Evolutionary conservation across 2,797 vertebrate species (phyloP).

Genomic region (Aratinga solstitialis): DNA sequence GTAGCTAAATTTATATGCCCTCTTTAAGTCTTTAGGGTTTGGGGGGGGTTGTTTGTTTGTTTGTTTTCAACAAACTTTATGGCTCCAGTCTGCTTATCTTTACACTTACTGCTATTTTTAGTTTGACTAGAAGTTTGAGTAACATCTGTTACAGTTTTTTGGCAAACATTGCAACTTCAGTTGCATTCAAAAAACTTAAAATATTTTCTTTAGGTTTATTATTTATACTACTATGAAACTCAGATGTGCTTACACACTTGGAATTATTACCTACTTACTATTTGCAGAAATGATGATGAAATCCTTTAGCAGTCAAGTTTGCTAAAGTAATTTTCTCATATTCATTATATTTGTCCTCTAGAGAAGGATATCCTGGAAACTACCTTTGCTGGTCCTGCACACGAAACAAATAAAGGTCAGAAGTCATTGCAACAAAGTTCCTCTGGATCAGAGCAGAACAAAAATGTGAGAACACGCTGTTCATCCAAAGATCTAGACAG

Average conservation of each 20-base stretch:
- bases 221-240: not conserved
- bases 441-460: constrained; percentile 55
- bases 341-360: constrained; percentile 64
- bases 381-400: constrained; percentile 50
- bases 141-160: not conserved
- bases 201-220: not conserved
- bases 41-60: not conserved
- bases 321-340: constrained; percentile 39
- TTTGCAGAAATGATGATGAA: not conserved
- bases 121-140: not conserved
- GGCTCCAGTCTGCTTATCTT: not conserved
- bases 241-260: not conserved
- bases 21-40: not conserved
- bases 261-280: not conserved
- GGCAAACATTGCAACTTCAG: not conserved
- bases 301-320: constrained; percentile 4
- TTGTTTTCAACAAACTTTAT: not conserved
- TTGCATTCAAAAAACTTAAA: not conserved
- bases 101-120: not conserved
- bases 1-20: not conserved
- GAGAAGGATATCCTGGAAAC: constrained; percentile 78
- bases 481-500: constrained; percentile 61
- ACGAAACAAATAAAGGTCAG: constrained; percentile 60
- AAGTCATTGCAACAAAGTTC: constrained; percentile 62
- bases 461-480: constrained; percentile 52